Base-by-base conservation (phyloP, 2,888 invertebrate species). In the Latrodectus elegans region DNA sequence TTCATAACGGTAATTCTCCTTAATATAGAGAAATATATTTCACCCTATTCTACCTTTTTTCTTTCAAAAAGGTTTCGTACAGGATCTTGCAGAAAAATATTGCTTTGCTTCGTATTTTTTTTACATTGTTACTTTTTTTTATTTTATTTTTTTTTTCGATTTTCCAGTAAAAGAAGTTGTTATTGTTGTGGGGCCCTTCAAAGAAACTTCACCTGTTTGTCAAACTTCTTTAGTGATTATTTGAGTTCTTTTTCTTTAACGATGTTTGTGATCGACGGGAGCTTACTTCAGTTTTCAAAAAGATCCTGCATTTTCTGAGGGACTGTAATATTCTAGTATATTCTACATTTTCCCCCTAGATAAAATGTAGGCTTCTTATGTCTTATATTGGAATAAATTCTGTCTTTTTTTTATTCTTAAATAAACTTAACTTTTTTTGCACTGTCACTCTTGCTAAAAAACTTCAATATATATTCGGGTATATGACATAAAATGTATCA, bases 171-270 rank as follows among this genome's bases (percentile, higher is more conserved):
- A 73, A 49, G 14, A 74, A 74, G 22, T 79, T 71, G 71, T 79
- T 79, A 70, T 79, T 71, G 60, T 79, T 79, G 49, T 14, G 71
- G 77, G 38, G 53, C 71, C 49, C 17, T 79, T 38, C 12, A 68
- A 77, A 55, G 79, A 64, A 79, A 79, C 71, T 79, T 79, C 49
- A 79, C 71, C 79, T 49, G 49, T 79, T 70, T 79, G 79, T 68
- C 67, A 71, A 67, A 74, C 67, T 74, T 80, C 72, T 64, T 73
- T 68, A 49, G 53, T 73, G 65, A 71, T 80, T 72, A 65, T 81
- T 60, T 67, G 60, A 74, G 55, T 26, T 74, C 53, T 74, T 53
- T 74, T 67, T 81, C 67, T 79, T n/a, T 70, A 80, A 55, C 17
- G 72, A 60, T 70, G 60, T 60, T 22, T 60, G 60, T 80, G 80